Conservation (phyloP, 2,888 invertebrate species). For the Melikaiella ostensackeni region DNA sequence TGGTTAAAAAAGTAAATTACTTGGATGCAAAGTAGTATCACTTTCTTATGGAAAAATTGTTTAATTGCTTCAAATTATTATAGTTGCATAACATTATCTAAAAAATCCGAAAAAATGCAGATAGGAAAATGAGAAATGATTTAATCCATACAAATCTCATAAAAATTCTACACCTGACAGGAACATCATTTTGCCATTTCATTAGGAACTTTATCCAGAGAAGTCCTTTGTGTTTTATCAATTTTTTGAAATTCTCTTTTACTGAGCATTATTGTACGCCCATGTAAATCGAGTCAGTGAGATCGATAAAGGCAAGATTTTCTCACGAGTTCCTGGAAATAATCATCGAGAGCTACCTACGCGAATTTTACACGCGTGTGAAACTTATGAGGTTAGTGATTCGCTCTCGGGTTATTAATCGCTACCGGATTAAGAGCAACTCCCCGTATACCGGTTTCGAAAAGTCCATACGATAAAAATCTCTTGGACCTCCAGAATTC, state of each 20-base stretch:
- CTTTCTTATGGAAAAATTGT: no score
- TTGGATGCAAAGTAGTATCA: no score
- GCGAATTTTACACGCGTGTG: conserved; percentile 56
- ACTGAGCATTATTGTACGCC: conserved; percentile 13
- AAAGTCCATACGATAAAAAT: conserved; percentile 54
- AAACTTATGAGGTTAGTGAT: conserved; percentile 60
- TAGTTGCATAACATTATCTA: not conserved
- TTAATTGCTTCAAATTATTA: no score
- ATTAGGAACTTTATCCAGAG: not conserved
- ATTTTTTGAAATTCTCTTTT: conserved; percentile 15
- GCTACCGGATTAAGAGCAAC: conserved; percentile 64
- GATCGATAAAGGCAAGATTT: conserved; percentile 49
- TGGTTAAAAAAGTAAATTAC: no score
- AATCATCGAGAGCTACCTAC: conserved; percentile 56
- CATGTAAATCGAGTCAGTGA: conserved; percentile 9
- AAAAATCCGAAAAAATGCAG: not conserved
- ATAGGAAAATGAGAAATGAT: not conserved
- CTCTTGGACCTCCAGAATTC: conserved; percentile 57
- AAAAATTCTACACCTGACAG: not conserved
- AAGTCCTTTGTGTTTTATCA: conserved; percentile 14
- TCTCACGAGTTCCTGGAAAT: conserved; percentile 61
- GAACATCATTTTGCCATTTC: conserved; percentile 23
- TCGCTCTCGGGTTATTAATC: conserved; percentile 67
- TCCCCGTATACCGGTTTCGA: conserved; percentile 64
- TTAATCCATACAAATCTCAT: not conserved